Percentiles rank a stretch among this genome's conserved stretches.
Evolutionary conservation across 2,113 vertebrate genomes (phyloP).

Genomic region (Cynoglossus semilaevis): DNA sequence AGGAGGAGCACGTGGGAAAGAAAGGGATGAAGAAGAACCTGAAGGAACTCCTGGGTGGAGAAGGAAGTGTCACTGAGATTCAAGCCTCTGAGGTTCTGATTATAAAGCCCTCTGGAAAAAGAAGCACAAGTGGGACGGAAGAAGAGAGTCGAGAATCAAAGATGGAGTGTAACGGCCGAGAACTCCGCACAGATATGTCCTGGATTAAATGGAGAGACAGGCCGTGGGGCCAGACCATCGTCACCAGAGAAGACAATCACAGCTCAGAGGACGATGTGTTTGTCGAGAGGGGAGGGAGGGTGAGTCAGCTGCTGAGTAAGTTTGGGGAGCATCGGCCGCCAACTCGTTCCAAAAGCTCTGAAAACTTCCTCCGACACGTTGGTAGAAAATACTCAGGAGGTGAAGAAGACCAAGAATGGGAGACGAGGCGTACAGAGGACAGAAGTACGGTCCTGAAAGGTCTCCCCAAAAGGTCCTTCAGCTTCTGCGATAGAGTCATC

Average conservation of each 20-base stretch:
- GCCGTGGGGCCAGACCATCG: conserved; percentile 41
- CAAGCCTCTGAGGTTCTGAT: conserved; percentile 74
- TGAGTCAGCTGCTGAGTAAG: conserved; percentile 77
- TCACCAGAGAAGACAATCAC: conserved; percentile 49
- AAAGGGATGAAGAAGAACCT: conserved; percentile 72
- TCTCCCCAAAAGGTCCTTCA: conserved; percentile 68
- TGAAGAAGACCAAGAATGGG: conserved; percentile 32
- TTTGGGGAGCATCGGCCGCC: conserved; percentile 73
- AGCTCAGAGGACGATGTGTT: conserved; percentile 43
- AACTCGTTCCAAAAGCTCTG: conserved; percentile 78
- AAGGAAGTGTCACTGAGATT: conserved; percentile 76
- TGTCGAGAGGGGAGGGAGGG: conserved; percentile 67
- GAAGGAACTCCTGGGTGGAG: conserved; percentile 69
- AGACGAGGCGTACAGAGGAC: conserved; percentile 4
- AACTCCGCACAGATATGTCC: conserved; percentile 43
- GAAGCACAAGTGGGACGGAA: conserved; percentile 12
- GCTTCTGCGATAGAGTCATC: conserved; percentile 69
- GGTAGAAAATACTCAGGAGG: conserved; percentile 49
- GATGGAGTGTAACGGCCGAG: conserved; percentile 34
- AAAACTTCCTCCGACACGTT: conserved; percentile 61
- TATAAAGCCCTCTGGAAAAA: conserved; percentile 64
- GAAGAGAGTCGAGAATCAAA: conserved; percentile 44
- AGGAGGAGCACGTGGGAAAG: conserved; percentile 56
- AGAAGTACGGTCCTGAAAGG: conserved; percentile 29
- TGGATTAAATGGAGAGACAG: conserved; percentile 53